Base-by-base conservation (phyloP, 2,113 vertebrate genomes). In the Cinclus mexicanus region DNA sequence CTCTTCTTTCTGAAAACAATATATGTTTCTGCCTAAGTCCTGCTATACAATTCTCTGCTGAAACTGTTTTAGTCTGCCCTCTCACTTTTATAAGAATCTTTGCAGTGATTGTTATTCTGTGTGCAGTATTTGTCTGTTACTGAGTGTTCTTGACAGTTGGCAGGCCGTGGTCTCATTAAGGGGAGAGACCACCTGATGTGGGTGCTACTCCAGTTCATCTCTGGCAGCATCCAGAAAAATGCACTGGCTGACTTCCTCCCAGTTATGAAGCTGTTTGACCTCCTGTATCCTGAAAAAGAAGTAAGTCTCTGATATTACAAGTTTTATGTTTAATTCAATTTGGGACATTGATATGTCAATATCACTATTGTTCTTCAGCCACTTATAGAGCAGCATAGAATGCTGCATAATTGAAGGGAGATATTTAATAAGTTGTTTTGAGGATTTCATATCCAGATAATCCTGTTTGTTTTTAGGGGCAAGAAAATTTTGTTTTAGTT, bases 221-320 rank as follows among this genome's bases (percentile, higher is more conserved):
- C 99, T 17, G 99, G 99, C 84, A 99, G 99, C 96, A 99, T 99
- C 96, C 99, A 99, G 98, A 99, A 99, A 97, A 99, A 99, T 50
- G 99, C 98, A 6, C 93, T 99, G 24, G 99, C 98, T 24, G 99
- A 99, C 95, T 99, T 99, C 97, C 98, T 99, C 42, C 99, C 99
- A 0, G 99, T 99, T 88, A 99, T 99, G 99, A 99, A 99, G 97
- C 99, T 99, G 35, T 99, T 99, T 89, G 99, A 99, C 94, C 99
- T 99, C 75, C 98, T 99, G 5, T 99, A 99, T 74, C 99, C 99
- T 56, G 99, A 99, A 96, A 99, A 99, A 96, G 99, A 99, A 98
- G 99, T 99, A 97, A 97, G 98, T 97, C 39, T 72, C 20, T 81
- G 44, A 90, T 74, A 49, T 37, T 21, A 15, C 20, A 65, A 60